Conservation (phyloP, 2,113 vertebrate genomes). For the Epinephelus moara region DNA sequence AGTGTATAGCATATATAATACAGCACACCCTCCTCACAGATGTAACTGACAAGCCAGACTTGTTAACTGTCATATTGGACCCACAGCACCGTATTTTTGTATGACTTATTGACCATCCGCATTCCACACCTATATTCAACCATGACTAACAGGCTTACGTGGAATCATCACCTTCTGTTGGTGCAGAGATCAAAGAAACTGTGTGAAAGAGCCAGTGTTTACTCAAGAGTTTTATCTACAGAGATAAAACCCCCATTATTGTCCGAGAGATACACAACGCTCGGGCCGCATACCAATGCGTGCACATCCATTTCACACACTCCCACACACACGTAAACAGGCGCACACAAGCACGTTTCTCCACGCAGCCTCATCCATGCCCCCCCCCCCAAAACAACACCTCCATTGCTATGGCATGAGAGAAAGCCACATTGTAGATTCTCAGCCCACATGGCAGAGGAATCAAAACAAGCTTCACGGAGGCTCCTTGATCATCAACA, state of each 20-base stretch:
- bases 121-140: conserved; percentile 80
- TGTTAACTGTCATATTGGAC: conserved; percentile 34
- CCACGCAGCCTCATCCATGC: conserved; percentile 17
- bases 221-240: conserved; percentile 66
- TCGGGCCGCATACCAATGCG: conserved; percentile 56
- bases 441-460: conserved; percentile 55
- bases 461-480: conserved; percentile 68
- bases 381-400: not conserved
- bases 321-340: conserved; percentile 46
- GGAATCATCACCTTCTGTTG: conserved; percentile 75
- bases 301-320: conserved; percentile 34
- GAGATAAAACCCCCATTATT: conserved; percentile 67
- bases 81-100: conserved; percentile 40
- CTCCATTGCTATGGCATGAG: conserved; percentile 41
- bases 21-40: not conserved
- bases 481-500: conserved; percentile 38
- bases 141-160: conserved; percentile 77
- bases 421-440: conserved; percentile 72
- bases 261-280: conserved; percentile 49
- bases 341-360: conserved; percentile 4
- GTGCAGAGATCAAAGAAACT: conserved; percentile 74
- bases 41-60: conserved; percentile 5
- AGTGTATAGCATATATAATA: not conserved
- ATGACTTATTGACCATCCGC: conserved; percentile 69
- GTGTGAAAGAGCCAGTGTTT: conserved; percentile 57